phyloP scores from a whole-genome alignment of 2,113 vertebrate species.

The Cervus canadensis region DNA sequence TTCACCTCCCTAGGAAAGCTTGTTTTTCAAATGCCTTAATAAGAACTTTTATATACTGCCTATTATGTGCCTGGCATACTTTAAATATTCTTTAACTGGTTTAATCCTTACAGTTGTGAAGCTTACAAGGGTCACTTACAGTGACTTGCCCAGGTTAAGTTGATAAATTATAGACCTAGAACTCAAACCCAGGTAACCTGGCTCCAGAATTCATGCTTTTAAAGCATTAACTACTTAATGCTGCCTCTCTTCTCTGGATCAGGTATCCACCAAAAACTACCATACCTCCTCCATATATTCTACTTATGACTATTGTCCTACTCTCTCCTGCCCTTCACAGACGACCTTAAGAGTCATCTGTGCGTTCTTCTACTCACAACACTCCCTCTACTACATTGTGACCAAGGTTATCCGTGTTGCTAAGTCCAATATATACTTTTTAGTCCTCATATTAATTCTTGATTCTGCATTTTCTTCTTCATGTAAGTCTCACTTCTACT shows the following conservation, averaged over 20 bases:
- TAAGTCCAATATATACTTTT: background rate
- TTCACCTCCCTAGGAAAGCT: background rate
- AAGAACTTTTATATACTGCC: conserved; percentile 2
- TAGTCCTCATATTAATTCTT: background rate
- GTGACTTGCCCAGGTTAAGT: background rate
- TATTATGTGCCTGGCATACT: background rate
- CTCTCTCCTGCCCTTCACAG: background rate
- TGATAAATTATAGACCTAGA: background rate
- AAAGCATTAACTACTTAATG: background rate
- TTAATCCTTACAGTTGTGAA: background rate
- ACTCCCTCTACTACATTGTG: background rate
- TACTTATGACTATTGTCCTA: background rate
- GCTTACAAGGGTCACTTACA: too few species aligned
- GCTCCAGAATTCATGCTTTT: background rate
- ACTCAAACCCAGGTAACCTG: background rate
- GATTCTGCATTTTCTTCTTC: background rate
- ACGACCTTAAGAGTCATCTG: background rate
- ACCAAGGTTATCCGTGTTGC: background rate
- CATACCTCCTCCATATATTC: background rate
- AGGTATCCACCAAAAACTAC: background rate
- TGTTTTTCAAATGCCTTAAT: background rate
- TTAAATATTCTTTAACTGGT: conserved; percentile 11
- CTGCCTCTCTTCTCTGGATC: background rate
- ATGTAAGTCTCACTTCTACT: background rate
- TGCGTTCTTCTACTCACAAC: background rate